Evolutionary conservation across 2,888 invertebrate species (phyloP).

Genomic region (Nowickia ferox): DNA sequence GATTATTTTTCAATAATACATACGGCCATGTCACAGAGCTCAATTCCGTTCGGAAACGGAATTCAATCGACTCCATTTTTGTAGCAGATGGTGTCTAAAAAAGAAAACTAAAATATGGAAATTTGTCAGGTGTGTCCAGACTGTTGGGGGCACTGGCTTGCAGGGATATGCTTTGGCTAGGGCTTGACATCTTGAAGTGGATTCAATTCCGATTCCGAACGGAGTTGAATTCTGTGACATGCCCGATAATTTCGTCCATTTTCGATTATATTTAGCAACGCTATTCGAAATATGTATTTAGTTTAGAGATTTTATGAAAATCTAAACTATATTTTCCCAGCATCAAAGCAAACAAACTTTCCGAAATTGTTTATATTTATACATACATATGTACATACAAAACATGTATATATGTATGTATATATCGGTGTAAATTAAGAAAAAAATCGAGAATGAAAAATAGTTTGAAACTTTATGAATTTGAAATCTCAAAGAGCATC

Average conservation of each 20-base stretch:
- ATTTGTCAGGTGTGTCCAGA: too few species aligned
- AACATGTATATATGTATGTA: neutral
- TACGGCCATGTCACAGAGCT: too few species aligned
- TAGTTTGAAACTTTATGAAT: neutral
- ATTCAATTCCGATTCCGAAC: too few species aligned
- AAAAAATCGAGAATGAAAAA: neutral
- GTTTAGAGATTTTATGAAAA: slow-evolving; percentile 53
- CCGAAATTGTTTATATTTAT: slow-evolving; percentile 3
- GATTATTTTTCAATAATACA: too few species aligned
- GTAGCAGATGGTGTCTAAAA: too few species aligned
- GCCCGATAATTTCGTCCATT: neutral
- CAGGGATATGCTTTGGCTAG: too few species aligned
- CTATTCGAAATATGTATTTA: slow-evolving; percentile 38
- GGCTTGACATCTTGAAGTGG: too few species aligned
- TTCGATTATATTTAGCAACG: slow-evolving; percentile 17
- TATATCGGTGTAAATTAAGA: slow-evolving; percentile 18
- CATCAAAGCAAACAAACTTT: slow-evolving; percentile 33
- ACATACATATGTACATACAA: neutral
- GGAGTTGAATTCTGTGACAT: too few species aligned
- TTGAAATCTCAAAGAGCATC: slow-evolving; percentile 7
- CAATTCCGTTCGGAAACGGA: too few species aligned
- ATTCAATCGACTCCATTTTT: too few species aligned
- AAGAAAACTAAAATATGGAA: too few species aligned
- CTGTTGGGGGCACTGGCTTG: too few species aligned
- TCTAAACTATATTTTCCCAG: slow-evolving; percentile 24